Conservation (phyloP, 2,113 vertebrate genomes). For the Barbus barbus region DNA sequence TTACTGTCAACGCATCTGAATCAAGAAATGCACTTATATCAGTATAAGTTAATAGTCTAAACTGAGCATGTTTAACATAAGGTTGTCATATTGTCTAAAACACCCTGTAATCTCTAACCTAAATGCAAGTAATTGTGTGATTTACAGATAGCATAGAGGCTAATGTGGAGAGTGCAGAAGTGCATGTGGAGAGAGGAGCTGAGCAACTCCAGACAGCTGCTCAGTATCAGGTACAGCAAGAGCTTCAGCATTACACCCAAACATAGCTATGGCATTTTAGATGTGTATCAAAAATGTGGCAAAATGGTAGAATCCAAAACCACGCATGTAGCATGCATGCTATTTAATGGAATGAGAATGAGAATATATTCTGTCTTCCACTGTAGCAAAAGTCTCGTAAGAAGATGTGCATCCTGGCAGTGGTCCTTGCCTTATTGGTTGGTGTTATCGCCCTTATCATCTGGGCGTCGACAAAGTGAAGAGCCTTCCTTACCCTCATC, state of each 20-base stretch:
- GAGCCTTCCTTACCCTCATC: slow-evolving; percentile 47
- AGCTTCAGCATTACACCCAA: background rate
- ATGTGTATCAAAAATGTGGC: background rate
- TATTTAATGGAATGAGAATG: too few species aligned
- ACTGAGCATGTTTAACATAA: background rate
- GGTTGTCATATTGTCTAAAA: background rate
- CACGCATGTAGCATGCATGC: background rate
- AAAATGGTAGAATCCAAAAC: background rate
- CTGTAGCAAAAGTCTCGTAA: slow-evolving; percentile 93
- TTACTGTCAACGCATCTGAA: background rate
- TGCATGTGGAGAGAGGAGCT: slow-evolving; percentile 89
- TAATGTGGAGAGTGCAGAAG: slow-evolving; percentile 94
- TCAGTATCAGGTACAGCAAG: slow-evolving; percentile 83
- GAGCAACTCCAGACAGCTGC: slow-evolving; percentile 92
- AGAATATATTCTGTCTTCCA: background rate
- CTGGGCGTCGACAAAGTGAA: slow-evolving; percentile 74
- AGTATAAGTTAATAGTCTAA: too few species aligned
- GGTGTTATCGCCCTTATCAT: slow-evolving; percentile 80
- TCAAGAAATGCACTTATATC: background rate
- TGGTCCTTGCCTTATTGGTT: slow-evolving; percentile 78
- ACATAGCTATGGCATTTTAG: background rate
- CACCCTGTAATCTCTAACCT: background rate
- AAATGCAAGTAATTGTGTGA: slow-evolving; percentile 3
- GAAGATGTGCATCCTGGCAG: slow-evolving; percentile 93
- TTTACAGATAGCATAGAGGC: slow-evolving; percentile 95